phyloP scores from a whole-genome alignment of 2,797 vertebrate species.

The Phrynocephalus forsythii region DNA sequence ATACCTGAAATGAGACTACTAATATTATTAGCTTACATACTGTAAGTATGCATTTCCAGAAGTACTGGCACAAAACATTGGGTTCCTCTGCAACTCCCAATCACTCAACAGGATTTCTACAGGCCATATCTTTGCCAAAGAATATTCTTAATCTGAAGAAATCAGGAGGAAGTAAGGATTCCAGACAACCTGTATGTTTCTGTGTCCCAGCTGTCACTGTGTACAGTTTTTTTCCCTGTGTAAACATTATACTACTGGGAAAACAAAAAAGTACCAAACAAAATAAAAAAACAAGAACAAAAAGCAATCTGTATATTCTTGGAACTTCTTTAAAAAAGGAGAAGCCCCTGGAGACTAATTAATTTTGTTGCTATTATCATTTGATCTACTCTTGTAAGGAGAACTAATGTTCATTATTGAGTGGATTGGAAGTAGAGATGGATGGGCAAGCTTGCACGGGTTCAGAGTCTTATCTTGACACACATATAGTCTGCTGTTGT shows the following conservation, averaged over 20 bases:
- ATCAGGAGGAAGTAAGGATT: conserved; percentile 37
- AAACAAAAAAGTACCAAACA: not conserved
- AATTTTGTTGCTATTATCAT: conserved; percentile 68
- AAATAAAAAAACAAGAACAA: not conserved
- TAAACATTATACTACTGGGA: conserved; percentile 26
- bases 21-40: conserved; percentile 1
- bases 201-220: conserved; percentile 40
- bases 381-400: conserved; percentile 53
- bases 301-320: conserved; percentile 53
- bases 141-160: conserved; percentile 30
- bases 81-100: not conserved
- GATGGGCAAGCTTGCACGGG: conserved; percentile 68
- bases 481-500: not conserved
- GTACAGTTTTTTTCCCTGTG: conserved; percentile 48
- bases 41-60: not conserved
- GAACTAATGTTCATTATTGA: conserved; percentile 57
- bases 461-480: conserved; percentile 49
- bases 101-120: not conserved
- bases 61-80: not conserved
- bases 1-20: conserved; percentile 5
- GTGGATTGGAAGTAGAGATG: conserved; percentile 48
- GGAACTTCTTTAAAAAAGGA: conserved; percentile 47
- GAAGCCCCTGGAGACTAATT: conserved; percentile 71
- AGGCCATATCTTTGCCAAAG: not conserved
- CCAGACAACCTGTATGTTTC: not conserved